A percentile compares a stretch with the other conserved stretches of the same genome.
Evolutionary conservation across 2,113 vertebrate genomes (phyloP).

Genomic region (Pipa parva): DNA sequence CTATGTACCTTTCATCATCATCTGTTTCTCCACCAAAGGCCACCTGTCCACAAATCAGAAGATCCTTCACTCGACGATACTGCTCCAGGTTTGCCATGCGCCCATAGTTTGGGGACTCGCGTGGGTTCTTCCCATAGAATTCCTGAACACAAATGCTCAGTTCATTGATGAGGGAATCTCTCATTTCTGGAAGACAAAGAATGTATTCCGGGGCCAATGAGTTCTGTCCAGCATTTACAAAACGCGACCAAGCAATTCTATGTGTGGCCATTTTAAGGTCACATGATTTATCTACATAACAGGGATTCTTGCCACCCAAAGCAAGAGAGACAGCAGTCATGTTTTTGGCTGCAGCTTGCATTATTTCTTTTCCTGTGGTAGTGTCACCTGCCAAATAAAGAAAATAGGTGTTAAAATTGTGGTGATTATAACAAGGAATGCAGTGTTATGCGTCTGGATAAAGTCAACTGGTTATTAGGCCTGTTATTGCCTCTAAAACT

Average conservation of each 20-base stretch:
- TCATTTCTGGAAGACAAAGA: constrained; percentile 57
- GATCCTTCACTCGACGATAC: constrained; percentile 52
- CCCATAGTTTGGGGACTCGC: constrained; percentile 61
- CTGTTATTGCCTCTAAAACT: too few relatives aligned
- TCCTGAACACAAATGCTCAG: constrained; percentile 55
- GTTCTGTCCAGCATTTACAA: constrained; percentile 68
- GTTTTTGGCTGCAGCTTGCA: constrained; percentile 57
- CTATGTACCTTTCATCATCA: constrained; percentile 66
- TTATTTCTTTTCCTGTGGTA: constrained; percentile 57
- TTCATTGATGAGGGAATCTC: constrained; percentile 54
- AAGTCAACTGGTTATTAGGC: too few relatives aligned
- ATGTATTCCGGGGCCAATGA: constrained; percentile 64
- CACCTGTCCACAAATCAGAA: constrained; percentile 63
- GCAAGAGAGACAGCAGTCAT: constrained; percentile 62
- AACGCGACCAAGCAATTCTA: constrained; percentile 67
- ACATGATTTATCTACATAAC: constrained; percentile 65
- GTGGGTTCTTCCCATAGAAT: constrained; percentile 62
- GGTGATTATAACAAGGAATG: too few relatives aligned
- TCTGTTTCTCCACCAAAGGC: constrained; percentile 61
- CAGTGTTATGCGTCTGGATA: too few relatives aligned
- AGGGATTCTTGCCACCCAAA: constrained; percentile 65
- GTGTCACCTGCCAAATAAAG: constrained; percentile 48
- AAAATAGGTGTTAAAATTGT: background rate
- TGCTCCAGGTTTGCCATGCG: constrained; percentile 59
- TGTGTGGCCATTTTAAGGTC: constrained; percentile 55